Percentiles rank a stretch among this genome's conserved stretches.
These are phyloP conservation scores for Brachypalpus laphriformis DNA, from an alignment of 2,888 invertebrate genomes.

Conservation along the genomic window DNA sequence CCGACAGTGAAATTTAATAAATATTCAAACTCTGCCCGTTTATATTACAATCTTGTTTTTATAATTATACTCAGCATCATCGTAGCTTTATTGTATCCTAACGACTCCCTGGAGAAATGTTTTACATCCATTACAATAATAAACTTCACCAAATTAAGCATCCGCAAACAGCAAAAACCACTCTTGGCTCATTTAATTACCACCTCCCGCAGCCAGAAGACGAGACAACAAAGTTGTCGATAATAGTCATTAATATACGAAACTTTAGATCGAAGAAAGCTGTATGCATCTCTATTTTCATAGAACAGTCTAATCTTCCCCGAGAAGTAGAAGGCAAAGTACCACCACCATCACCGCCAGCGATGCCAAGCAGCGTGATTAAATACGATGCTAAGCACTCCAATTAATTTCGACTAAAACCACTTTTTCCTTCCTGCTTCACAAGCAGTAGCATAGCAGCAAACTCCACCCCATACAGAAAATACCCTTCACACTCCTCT, in stretches of 20 bases:
- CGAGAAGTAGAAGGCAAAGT: not conserved
- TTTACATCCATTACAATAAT: conserved; percentile 35
- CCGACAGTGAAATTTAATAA: not conserved
- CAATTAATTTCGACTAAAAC: conserved; percentile 70
- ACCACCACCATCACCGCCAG: conserved; percentile 4
- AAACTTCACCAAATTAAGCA: conserved; percentile 31
- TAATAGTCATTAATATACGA: conserved; percentile 41
- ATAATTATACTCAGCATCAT: not conserved
- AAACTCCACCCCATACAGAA: conserved; percentile 12
- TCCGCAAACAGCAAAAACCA: conserved; percentile 28
- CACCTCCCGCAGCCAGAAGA: not conserved
- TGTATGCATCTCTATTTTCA: conserved; percentile 14
- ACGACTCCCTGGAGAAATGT: conserved; percentile 4
- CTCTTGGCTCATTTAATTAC: conserved; percentile 43
- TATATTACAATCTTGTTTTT: not conserved
- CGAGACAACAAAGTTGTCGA: conserved; percentile 50
- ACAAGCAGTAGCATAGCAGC: conserved; percentile 14
- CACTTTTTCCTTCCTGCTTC: conserved; percentile 44
- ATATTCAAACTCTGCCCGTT: not conserved
- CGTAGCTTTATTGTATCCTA: not conserved
- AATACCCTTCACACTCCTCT: not conserved
- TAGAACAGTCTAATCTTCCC: conserved; percentile 3
- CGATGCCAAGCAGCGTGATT: conserved; percentile 54
- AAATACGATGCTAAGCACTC: conserved; percentile 69
- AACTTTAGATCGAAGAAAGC: conserved; percentile 23